Evolutionary conservation across 2,888 invertebrate genomes (phyloP), one percentile per base, ranked within the genome.

Genomic region (Agonopterix heracliana): DNA sequence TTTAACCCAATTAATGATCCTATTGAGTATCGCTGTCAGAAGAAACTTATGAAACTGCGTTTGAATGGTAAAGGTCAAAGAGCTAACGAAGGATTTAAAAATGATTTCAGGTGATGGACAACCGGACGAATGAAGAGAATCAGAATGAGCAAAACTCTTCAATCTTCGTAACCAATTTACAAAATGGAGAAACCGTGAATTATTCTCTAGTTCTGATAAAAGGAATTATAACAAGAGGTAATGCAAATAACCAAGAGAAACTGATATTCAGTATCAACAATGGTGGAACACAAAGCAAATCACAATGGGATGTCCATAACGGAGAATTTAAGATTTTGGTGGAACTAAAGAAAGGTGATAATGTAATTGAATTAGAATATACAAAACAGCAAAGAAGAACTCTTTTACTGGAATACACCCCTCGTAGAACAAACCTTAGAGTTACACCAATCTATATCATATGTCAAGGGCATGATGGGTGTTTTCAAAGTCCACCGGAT

Each of bases 391-490:
- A 82, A 60, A 64, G 64, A 44, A 79, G 83, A 57, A 79, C 79
- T 45, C 61, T 93, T 34, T 63, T 80, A 48, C 64, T 94, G 46
- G 81, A 89, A 17, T 92, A 92, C 68, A 80, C 84, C 55, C 91
- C 92, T 10, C 78, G 90, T 51, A 83, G 85, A 54, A 91, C 91
- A 4, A 87, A 91, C 65, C 81, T 92, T 46, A 83, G 90, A 62
- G 93, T 95, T 51, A 91, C 94, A 38, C 96, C 97, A 12, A 90
- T 97, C 12, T 96, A 96, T 71, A 93, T 98, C 47, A 91, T 96
- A 63, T 96, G 96, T 73, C 89, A 92, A 60, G 94, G 93, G 54
- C 94, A 95, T 71, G 92, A 94, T 78, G 96, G 96, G 36, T 88
- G 88, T 61, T 96, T 96, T 73, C 94, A 95, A 86, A 87, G 92